phyloP scores from a whole-genome alignment of 2,888 invertebrate genomes.

The Pyralis farinalis region DNA sequence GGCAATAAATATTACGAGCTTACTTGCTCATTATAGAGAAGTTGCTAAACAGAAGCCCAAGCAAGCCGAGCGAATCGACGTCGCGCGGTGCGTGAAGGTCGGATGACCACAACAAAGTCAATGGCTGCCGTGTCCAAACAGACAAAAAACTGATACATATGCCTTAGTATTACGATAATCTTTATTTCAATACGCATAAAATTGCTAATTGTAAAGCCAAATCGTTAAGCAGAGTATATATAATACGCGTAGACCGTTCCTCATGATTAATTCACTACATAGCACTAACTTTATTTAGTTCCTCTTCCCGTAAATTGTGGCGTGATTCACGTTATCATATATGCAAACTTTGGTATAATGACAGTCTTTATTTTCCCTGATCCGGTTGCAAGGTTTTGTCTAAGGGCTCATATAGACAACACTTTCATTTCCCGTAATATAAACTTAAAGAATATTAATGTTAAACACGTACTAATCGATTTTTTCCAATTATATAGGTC shows the following conservation, averaged over 20 bases:
- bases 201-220: background rate
- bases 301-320: background rate
- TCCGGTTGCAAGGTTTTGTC: too few species aligned
- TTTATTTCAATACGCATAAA: background rate
- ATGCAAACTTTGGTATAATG: background rate
- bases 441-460: too few species aligned
- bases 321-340: background rate
- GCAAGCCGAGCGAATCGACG: conserved; percentile 2
- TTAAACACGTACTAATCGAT: too few species aligned
- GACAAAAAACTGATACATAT: background rate
- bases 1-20: too few species aligned
- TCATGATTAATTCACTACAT: conserved; percentile 4
- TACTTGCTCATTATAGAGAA: background rate
- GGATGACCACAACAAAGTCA: conserved; percentile 5
- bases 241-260: background rate
- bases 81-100: conserved; percentile 14
- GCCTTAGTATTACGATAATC: background rate
- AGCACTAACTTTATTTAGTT: background rate
- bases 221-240: background rate
- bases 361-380: background rate
- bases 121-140: background rate
- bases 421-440: too few species aligned
- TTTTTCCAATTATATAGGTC: too few species aligned
- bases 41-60: conserved; percentile 2
- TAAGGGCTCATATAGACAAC: too few species aligned